Conservation (phyloP, 2,888 invertebrate genomes). For the Hyposoter didymator region DNA sequence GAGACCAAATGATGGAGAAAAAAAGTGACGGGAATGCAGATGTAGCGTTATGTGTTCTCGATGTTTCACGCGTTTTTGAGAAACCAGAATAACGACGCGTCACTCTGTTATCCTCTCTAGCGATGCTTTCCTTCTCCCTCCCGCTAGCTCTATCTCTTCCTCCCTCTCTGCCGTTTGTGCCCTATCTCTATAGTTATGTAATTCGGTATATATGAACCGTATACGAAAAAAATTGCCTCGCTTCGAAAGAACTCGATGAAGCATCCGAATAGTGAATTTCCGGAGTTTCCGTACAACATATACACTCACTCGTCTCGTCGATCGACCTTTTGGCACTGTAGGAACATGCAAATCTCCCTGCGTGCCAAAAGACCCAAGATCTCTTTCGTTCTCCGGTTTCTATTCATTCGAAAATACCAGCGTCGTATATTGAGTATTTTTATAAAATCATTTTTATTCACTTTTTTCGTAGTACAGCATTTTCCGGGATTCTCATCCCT, state of each 20-base stretch:
- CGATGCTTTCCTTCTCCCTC: not conserved
- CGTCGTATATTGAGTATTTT: not conserved
- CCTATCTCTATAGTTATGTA: not conserved
- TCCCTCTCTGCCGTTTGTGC: not conserved
- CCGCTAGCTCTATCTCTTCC: not conserved
- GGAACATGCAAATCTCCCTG: constrained; percentile 37
- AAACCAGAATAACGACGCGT: constrained; percentile 45
- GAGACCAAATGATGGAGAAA: constrained; percentile 28
- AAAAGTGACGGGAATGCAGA: constrained; percentile 20
- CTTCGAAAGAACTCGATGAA: constrained; percentile 21
- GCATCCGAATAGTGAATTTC: constrained; percentile 56
- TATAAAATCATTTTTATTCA: not conserved
- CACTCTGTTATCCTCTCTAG: constrained; percentile 32
- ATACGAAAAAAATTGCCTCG: constrained; percentile 18
- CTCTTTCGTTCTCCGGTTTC: not conserved
- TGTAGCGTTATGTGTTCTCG: constrained; percentile 16
- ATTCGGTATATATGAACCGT: not conserved
- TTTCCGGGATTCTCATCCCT: not conserved
- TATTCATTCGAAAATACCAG: not conserved
- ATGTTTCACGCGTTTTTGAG: constrained; percentile 55
- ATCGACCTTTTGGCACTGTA: constrained; percentile 53
- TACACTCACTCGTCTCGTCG: constrained; percentile 36
- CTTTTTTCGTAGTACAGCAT: not conserved
- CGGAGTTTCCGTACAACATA: constrained; percentile 25
- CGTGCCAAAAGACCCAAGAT: constrained; percentile 26